Conservation (phyloP, 2,113 vertebrate genomes). For the Anarhynchus alexandrinus region DNA sequence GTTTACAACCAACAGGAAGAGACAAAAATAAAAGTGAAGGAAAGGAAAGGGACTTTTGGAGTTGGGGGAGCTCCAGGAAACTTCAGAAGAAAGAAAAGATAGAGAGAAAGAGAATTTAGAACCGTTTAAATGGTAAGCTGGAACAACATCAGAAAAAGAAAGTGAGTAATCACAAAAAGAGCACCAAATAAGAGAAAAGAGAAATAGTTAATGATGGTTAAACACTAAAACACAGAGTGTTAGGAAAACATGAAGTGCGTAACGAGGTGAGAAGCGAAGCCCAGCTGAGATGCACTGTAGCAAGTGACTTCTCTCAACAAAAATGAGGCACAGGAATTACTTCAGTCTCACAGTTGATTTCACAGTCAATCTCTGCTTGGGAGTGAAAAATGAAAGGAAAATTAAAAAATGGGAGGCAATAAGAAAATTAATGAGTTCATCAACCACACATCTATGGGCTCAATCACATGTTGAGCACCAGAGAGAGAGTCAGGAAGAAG, state of each 20-base stretch:
- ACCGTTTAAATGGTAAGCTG: background rate
- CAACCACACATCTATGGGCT: background rate
- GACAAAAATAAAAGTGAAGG: background rate
- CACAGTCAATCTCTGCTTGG: background rate
- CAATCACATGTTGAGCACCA: background rate
- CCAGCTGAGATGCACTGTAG: background rate
- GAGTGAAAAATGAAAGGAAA: background rate
- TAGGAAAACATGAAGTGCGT: background rate
- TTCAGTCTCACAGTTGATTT: constrained; percentile 19
- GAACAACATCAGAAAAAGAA: background rate
- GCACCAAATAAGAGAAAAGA: background rate
- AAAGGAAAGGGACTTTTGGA: background rate
- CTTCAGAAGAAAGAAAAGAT: background rate
- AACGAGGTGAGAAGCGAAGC: background rate
- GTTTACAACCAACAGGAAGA: background rate
- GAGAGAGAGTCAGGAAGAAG: background rate
- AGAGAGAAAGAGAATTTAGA: background rate
- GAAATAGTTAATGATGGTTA: background rate
- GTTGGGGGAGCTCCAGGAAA: background rate
- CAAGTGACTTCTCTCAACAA: background rate
- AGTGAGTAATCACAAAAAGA: background rate
- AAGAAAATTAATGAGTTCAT: background rate
- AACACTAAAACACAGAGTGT: background rate
- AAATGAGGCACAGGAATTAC: background rate
- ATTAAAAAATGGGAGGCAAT: background rate